Evolutionary conservation across 2,888 invertebrate genomes (phyloP).

Genomic region (Pecten maximus): DNA sequence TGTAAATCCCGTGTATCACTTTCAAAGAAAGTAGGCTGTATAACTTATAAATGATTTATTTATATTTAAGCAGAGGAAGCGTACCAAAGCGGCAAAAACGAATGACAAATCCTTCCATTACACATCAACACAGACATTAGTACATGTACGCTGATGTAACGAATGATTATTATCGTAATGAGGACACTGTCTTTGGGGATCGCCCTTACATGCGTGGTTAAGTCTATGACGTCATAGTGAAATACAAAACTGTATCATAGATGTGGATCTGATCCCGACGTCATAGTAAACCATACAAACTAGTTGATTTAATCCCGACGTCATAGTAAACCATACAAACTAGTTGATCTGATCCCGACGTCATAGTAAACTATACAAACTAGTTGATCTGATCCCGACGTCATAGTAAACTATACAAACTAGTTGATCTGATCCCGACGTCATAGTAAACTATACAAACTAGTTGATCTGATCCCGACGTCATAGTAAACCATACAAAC

Average conservation of each 20-base stretch:
- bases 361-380: no score
- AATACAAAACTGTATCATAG: neutral
- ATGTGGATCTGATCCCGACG: neutral
- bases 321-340: neutral
- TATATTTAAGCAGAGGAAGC: neutral
- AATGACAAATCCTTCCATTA: neutral
- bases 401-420: neutral
- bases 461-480: no score
- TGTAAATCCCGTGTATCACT: neutral
- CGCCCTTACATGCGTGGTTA: neutral
- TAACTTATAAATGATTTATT: neutral
- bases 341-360: no score
- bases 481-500: no score
- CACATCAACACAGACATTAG: neutral
- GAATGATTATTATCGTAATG: neutral
- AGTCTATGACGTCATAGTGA: neutral
- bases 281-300: neutral
- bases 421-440: neutral
- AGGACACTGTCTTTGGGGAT: neutral
- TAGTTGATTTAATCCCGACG: neutral
- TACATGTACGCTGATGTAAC: neutral
- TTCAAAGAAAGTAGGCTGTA: neutral
- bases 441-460: no score
- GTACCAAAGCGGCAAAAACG: neutral
- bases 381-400: neutral